These are phyloP conservation scores for Hybos culiciformis DNA, from an alignment of 2,888 invertebrate species.

Conservation along the genomic window DNA sequence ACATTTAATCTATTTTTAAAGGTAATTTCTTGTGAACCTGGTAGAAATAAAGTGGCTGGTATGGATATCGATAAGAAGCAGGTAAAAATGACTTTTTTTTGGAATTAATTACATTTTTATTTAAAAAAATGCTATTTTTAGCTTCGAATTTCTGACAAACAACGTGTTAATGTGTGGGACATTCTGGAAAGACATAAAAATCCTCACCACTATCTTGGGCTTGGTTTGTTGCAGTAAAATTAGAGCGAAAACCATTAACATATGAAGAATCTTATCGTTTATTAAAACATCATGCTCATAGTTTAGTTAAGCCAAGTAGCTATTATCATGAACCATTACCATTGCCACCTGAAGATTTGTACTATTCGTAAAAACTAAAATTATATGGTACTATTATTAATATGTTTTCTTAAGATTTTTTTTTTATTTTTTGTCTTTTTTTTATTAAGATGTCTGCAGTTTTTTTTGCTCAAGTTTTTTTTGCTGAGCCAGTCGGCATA, in stretches of 20 bases:
- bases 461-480: too few species aligned
- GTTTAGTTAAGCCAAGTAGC: constrained; percentile 65
- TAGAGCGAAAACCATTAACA: constrained; percentile 81
- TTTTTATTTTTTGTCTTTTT: too few species aligned
- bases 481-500: too few species aligned
- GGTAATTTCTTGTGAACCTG: constrained; percentile 83
- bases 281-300: constrained; percentile 83
- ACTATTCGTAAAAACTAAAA: too few species aligned
- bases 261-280: constrained; percentile 85
- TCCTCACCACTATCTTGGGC: constrained; percentile 90
- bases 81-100: too few species aligned
- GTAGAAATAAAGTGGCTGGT: constrained; percentile 85
- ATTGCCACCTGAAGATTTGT: constrained; percentile 80
- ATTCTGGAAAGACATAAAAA: constrained; percentile 90
- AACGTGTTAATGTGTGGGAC: constrained; percentile 91
- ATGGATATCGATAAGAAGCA: constrained; percentile 90
- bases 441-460: too few species aligned
- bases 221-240: constrained; percentile 88
- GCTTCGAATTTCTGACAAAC: constrained; percentile 57
- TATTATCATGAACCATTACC: constrained; percentile 85
- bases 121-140: constrained; percentile 2
- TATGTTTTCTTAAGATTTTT: too few species aligned
- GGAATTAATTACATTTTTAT: constrained; percentile 1
- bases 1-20: too few species aligned
- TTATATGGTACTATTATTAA: too few species aligned